These are phyloP conservation scores for Candidula unifasciata DNA, from an alignment of 2,888 invertebrate species.

Conservation along the genomic window DNA sequence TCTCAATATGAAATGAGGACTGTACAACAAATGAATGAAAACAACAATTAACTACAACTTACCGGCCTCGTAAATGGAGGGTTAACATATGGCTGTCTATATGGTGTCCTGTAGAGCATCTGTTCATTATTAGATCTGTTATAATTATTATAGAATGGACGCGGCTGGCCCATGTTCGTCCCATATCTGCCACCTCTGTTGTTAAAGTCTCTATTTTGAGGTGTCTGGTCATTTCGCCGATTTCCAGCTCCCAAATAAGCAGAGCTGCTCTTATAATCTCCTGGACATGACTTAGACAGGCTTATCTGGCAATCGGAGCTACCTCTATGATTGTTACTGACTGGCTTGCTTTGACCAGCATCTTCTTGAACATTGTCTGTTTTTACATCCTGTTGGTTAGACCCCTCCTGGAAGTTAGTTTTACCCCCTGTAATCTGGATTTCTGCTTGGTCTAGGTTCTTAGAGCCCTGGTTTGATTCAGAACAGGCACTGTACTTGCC, in stretches of 20 bases:
- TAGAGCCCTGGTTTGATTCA: constrained; percentile 15
- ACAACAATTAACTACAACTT: not conserved
- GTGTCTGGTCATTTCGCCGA: constrained; percentile 33
- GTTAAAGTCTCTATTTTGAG: constrained; percentile 27
- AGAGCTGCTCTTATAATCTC: constrained; percentile 14
- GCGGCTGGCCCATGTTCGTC: too few relatives aligned
- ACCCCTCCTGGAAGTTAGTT: not conserved
- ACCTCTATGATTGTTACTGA: not conserved
- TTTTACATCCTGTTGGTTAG: not conserved
- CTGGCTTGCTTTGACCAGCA: not conserved
- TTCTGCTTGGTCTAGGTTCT: not conserved
- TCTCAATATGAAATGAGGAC: not conserved
- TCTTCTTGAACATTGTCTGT: not conserved
- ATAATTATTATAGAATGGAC: not conserved
- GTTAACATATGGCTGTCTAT: not conserved
- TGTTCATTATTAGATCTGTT: constrained; percentile 4
- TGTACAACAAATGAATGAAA: not conserved
- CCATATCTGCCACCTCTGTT: not conserved
- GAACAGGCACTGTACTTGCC: constrained; percentile 29
- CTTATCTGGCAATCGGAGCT: not conserved
- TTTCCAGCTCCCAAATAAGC: not conserved
- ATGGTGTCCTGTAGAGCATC: not conserved
- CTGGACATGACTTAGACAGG: not conserved
- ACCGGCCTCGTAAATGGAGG: not conserved
- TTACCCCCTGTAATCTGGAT: not conserved